Evolutionary conservation across 2,113 vertebrate species (phyloP).

Genomic region (Ciconia maguari): DNA sequence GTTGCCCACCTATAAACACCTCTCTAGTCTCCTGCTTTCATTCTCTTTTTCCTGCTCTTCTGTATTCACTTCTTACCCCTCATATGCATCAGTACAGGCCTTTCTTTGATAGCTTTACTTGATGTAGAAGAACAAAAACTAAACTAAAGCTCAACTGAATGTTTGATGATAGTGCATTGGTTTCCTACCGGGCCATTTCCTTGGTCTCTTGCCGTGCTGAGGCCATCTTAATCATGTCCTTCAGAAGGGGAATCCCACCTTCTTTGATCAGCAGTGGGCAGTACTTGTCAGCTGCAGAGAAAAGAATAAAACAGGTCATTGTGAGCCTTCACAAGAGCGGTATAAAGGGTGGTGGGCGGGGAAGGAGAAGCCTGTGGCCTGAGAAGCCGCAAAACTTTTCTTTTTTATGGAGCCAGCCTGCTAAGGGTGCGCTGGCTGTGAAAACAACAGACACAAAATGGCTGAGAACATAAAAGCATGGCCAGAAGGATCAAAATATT

Average conservation of each 20-base stretch:
- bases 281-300: slow-evolving; percentile 88
- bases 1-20: not conserved
- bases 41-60: not conserved
- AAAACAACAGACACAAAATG: not conserved
- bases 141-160: not conserved
- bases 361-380: not conserved
- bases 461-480: not conserved
- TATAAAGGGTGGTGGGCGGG: not conserved
- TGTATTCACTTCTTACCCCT: not conserved
- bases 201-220: slow-evolving; percentile 90
- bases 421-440: not conserved
- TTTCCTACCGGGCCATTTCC: slow-evolving; percentile 91
- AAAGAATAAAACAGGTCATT: not conserved
- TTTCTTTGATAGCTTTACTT: not conserved
- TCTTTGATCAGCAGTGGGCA: slow-evolving; percentile 96
- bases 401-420: not conserved
- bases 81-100: not conserved
- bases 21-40: not conserved
- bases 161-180: not conserved
- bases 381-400: not conserved
- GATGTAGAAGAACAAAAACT: not conserved
- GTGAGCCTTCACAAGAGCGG: not conserved
- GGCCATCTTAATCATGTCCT: slow-evolving; percentile 85
- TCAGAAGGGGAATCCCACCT: slow-evolving; percentile 87
- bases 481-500: not conserved